phyloP scores from a whole-genome alignment of 2,888 invertebrate genomes.

The Operophtera brumata region DNA sequence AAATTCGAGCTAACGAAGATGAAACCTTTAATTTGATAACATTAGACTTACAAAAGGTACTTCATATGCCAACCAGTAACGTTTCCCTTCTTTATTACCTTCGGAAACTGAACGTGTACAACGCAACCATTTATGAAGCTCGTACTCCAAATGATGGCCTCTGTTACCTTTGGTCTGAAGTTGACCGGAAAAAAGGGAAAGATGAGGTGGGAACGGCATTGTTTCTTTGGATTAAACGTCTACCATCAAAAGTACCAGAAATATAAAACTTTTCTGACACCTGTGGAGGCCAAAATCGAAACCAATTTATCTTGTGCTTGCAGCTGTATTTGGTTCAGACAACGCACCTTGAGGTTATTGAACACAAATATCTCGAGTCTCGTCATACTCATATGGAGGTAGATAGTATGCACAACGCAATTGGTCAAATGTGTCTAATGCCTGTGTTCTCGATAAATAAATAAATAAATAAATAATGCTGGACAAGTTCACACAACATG shows the following conservation, averaged over 20 bases:
- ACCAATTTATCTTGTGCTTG: constrained; percentile 5
- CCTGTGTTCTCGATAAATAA: constrained; percentile 8
- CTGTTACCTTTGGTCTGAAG: constrained; percentile 18
- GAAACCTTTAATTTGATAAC: not conserved
- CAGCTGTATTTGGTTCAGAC: constrained; percentile 7
- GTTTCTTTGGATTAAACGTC: constrained; percentile 13
- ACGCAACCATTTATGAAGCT: constrained; percentile 3
- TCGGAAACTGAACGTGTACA: constrained; percentile 4
- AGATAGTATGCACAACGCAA: constrained; percentile 9
- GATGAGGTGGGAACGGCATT: constrained; percentile 15
- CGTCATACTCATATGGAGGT: constrained; percentile 9
- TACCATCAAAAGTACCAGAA: constrained; percentile 2
- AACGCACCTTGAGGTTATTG: not conserved
- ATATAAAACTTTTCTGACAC: constrained; percentile 5
- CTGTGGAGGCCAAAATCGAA: constrained; percentile 4
- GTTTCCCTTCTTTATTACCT: constrained; percentile 3
- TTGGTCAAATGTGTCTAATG: constrained; percentile 7
- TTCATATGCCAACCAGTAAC: constrained; percentile 1
- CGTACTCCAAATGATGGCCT: constrained; percentile 7
- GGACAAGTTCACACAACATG: no score
- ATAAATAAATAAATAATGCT: no score
- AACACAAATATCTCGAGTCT: not conserved
- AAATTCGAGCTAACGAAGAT: constrained; percentile 15
- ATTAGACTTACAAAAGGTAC: not conserved
- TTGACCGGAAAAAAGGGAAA: constrained; percentile 16